Base-by-base conservation (phyloP, 2,888 invertebrate species). In the Leucophenga maculata region DNA sequence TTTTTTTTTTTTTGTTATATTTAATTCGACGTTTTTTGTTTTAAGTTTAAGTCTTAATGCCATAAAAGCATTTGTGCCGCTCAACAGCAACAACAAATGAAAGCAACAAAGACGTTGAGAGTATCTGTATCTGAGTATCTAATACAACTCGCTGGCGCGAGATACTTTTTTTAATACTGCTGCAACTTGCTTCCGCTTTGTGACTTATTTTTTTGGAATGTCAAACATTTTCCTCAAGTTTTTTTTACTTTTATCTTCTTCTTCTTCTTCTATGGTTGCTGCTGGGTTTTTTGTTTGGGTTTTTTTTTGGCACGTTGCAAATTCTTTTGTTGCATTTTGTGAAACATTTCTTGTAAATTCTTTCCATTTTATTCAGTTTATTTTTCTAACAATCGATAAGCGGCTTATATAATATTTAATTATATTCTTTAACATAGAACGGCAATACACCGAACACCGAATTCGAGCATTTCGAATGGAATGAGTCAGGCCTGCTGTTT, bases 351-450 rank as follows among this genome's bases (percentile, higher is more conserved):
- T 50, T 50, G n/a, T 50, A 11, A 3, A 11, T 50, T 50, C 8
- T 50, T 50, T 50, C 6, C 16, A 18, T 50, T 50, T 50, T 50
- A 39, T 50, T 1, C 50, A 13, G 3, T 16, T 50, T 62, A 62
- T 48, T 64, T 55, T 64, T 64, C 62, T 64, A 64, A 64, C 62
- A 64, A 64, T 64, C 62, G 62, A 64, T 64, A 64, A 64, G 22
- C 31, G 20, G 62, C 48, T 64, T 59, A 59, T 32, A 32, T 32
- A 32, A 59, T 3, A 26, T 59, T 32, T 39, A 39, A 59, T 59
- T 59, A 59, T 39, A 39, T 39, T 11, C 39, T 39, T 39, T 39
- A 6, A 11, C 4, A 26, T n/a, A 11, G 57, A 26, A 4, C 57
- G 13, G 50, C 50, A n/a, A 1, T n/a, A 31, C 26, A n/a, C 59